These are phyloP conservation scores for Drosophila vallismaia DNA, from an alignment of 2,888 invertebrate genomes.

Conservation along the genomic window DNA sequence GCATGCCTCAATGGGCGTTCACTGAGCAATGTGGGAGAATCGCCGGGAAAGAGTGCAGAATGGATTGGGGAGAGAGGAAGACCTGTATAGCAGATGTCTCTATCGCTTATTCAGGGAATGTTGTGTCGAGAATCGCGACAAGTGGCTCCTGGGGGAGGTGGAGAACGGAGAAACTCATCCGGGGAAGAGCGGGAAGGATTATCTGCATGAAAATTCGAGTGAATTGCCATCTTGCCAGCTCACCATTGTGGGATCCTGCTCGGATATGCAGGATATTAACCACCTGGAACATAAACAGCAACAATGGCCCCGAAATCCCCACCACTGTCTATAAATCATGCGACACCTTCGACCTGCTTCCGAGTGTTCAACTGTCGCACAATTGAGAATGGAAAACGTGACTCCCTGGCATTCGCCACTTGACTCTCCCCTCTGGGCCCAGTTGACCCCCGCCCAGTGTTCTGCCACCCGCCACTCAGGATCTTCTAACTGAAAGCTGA, in stretches of 20 bases:
- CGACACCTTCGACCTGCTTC: conserved; percentile 47
- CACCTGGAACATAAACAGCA: conserved; percentile 39
- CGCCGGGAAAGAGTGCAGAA: background rate
- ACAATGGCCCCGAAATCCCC: conserved; percentile 12
- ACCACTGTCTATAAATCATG: conserved; percentile 36
- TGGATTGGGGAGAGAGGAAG: background rate
- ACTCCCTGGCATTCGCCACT: conserved; percentile 39
- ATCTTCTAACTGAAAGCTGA: conserved; percentile 9
- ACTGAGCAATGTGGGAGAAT: conserved; percentile 40
- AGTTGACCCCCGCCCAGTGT: conserved; percentile 17
- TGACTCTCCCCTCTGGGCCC: conserved; percentile 22
- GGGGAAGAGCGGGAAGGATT: background rate
- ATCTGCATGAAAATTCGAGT: conserved; percentile 33
- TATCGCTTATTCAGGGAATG: conserved; percentile 20
- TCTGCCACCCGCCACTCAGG: background rate
- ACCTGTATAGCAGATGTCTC: conserved; percentile 29
- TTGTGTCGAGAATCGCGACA: conserved; percentile 10
- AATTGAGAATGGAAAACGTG: conserved; percentile 40
- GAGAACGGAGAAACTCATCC: background rate
- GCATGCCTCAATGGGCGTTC: conserved; percentile 47
- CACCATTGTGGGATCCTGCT: conserved; percentile 14
- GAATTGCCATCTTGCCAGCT: conserved; percentile 4
- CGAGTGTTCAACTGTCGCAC: conserved; percentile 40
- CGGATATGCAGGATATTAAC: conserved; percentile 24
- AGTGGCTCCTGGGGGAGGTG: conserved; percentile 5